Evolutionary conservation across 2,888 invertebrate genomes (phyloP).

Genomic region (Cacoxenus indagator): DNA sequence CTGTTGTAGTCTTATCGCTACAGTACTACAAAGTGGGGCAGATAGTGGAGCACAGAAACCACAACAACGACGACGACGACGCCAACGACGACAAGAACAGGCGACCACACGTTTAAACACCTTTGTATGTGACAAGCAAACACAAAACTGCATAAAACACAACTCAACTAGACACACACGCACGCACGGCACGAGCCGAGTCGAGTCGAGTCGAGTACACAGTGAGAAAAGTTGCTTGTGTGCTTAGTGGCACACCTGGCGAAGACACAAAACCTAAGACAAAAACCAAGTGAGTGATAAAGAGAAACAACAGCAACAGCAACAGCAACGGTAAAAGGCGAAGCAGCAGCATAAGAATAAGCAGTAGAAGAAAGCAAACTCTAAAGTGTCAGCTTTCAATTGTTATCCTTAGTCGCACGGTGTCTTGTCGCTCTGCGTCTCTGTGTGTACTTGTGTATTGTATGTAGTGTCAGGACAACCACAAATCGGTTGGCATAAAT

Average conservation of each 20-base stretch:
- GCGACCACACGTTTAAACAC: not conserved
- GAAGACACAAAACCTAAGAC: constrained; percentile 27
- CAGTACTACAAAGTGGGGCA: not conserved
- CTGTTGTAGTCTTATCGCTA: not conserved
- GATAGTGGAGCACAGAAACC: not conserved
- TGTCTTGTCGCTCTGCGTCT: too few relatives aligned
- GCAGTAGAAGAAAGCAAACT: constrained; percentile 16
- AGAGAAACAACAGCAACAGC: constrained; percentile 18
- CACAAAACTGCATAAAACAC: not conserved
- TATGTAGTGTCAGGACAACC: constrained; percentile 21
- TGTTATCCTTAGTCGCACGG: too few relatives aligned
- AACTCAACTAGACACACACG: constrained; percentile 1
- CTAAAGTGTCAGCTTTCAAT: constrained; percentile 28
- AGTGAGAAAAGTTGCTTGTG: too few relatives aligned
- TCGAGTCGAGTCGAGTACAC: too few relatives aligned
- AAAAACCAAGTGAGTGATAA: not conserved
- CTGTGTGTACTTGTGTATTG: too few relatives aligned
- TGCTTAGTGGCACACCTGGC: too few relatives aligned
- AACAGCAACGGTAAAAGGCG: constrained; percentile 20
- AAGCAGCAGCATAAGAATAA: constrained; percentile 23
- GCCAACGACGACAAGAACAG: not conserved
- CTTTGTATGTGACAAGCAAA: not conserved
- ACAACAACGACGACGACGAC: not conserved
- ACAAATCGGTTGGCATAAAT: constrained; percentile 24
- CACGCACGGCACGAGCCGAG: too few relatives aligned